These are phyloP conservation scores for Pempheris klunzingeri DNA, from an alignment of 2,797 vertebrate species.

Conservation along the genomic window DNA sequence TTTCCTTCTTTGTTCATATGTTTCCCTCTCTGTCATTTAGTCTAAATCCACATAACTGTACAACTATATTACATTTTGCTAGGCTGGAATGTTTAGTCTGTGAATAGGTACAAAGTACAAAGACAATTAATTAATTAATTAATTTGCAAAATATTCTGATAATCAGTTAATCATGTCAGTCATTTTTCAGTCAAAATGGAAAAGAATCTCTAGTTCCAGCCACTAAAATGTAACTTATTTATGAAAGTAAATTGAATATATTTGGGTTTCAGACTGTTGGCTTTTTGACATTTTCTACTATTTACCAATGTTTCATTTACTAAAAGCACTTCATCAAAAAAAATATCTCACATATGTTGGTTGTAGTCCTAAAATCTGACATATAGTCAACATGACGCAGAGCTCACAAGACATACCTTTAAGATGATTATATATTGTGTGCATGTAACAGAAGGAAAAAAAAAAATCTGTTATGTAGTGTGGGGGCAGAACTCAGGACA, in stretches of 20 bases:
- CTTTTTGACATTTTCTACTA: not conserved
- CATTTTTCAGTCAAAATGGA: not conserved
- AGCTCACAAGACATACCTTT: not conserved
- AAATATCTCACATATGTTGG: not conserved
- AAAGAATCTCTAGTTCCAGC: not conserved
- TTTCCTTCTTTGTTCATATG: not conserved
- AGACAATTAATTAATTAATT: not conserved
- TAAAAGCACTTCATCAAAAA: not conserved
- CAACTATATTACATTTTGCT: not conserved
- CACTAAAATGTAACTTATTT: not conserved
- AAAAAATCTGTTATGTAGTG: constrained; percentile 1
- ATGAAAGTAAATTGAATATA: not conserved
- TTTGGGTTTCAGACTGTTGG: not conserved
- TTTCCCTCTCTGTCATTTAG: not conserved
- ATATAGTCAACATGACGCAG: not conserved
- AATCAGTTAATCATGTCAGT: not conserved
- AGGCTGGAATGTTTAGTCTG: not conserved
- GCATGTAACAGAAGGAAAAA: not conserved
- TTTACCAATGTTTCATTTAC: not conserved
- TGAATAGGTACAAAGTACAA: too few species aligned
- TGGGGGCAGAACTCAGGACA: constrained; percentile 37
- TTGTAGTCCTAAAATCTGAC: not conserved
- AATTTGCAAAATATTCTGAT: not conserved
- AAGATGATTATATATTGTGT: not conserved
- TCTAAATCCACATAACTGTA: not conserved